phyloP scores from a whole-genome alignment of 2,797 vertebrate species.

The Danio jaintianensis region DNA sequence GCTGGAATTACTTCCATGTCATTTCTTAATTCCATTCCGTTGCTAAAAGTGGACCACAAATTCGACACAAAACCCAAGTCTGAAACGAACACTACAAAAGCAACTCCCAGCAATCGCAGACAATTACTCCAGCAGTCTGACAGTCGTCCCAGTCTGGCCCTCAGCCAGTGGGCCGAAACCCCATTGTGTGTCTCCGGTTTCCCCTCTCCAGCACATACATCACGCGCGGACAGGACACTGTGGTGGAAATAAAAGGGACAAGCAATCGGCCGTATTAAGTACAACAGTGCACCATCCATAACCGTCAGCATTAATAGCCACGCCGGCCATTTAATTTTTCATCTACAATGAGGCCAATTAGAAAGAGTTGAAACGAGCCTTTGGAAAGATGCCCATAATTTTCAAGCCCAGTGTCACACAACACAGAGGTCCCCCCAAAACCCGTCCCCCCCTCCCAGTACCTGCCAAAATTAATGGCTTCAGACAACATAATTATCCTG shows the following conservation, averaged over 20 bases:
- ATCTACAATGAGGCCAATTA: slow-evolving; percentile 80
- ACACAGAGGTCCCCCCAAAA: slow-evolving; percentile 69
- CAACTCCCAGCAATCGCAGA: slow-evolving; percentile 37
- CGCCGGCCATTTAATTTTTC: slow-evolving; percentile 76
- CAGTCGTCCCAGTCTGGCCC: slow-evolving; percentile 69
- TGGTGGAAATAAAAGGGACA: slow-evolving; percentile 79
- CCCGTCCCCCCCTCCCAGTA: slow-evolving; percentile 60
- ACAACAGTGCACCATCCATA: slow-evolving; percentile 81
- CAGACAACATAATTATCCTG: slow-evolving; percentile 78
- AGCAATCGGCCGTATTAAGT: slow-evolving; percentile 77
- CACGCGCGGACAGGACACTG: slow-evolving; percentile 75
- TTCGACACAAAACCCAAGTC: slow-evolving; percentile 14
- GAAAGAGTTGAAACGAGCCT: slow-evolving; percentile 71
- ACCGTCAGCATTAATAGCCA: slow-evolving; percentile 75
- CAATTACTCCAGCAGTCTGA: slow-evolving; percentile 60
- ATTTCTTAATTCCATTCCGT: not conserved
- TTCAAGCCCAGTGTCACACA: slow-evolving; percentile 63
- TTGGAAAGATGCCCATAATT: slow-evolving; percentile 72
- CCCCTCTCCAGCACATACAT: slow-evolving; percentile 73
- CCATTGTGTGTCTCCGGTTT: slow-evolving; percentile 73
- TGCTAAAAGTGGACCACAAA: slow-evolving; percentile 16
- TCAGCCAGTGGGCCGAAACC: slow-evolving; percentile 74
- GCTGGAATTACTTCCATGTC: too few species aligned
- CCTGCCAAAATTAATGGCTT: slow-evolving; percentile 78
- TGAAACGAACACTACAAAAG: slow-evolving; percentile 40